Base-by-base conservation (phyloP, 2,113 vertebrate genomes). In the Gambusia affinis region DNA sequence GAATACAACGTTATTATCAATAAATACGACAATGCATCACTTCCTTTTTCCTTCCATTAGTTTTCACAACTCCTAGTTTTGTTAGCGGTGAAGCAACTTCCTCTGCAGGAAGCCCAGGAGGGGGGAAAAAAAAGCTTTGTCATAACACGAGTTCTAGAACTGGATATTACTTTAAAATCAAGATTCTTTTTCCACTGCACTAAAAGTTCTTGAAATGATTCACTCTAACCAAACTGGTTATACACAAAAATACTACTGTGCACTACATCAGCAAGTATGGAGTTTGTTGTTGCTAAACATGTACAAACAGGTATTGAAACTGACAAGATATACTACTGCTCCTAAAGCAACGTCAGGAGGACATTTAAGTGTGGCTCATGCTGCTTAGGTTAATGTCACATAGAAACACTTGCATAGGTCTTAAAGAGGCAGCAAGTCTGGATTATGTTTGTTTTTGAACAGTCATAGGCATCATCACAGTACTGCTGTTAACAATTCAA, bases 71-170 rank as follows among this genome's bases (percentile, higher is more conserved):
- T 90, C 85, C 79, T 35, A 63, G 33, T 80, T 80, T 78, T 83
- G 85, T 82, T 73, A 75, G 68, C 4, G 3, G 39, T 91, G 85
- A 92, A 91, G 90, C 80, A 92, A 89, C 87, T 91, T 92, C 87
- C 81, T 83, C 64, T 83, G 61, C 70, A 76, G 68, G 65, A 73
- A 78, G 73, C 63, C 64, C 72, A 70, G 39, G 67, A 35, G 35
- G 63, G 15, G 83, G 87, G 27, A 27, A 27, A 81, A 64, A n/a
- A 62, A 67, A 60, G 1, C 22, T 67, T 73, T 73, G 31, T 62
- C 47, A 47, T 39, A 22, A 27, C 5, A 60, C 37, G 27, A 5
- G 30, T 64, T 31, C 29, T n/a, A 61, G 17, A 28, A 64, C n/a
- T 67, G 11, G 77, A 37, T 39, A 14, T 17, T 22, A 29, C 22